Evolutionary conservation across 2,113 vertebrate genomes (phyloP), one percentile per base, ranked within the genome.

Genomic region (Tachuris rubrigastra): DNA sequence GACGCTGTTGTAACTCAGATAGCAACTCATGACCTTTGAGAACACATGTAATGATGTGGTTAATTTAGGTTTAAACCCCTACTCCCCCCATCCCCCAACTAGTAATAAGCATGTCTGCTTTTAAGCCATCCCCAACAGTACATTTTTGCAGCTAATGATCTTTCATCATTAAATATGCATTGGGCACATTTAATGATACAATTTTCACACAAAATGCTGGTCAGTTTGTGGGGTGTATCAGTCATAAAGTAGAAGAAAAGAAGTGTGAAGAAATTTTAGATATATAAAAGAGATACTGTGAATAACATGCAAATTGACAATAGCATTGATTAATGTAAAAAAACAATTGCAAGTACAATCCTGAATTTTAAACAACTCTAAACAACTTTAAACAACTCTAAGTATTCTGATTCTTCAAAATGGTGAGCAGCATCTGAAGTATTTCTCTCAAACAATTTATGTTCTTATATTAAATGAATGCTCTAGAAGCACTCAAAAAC

Each of bases 1-100:
- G 98, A 14, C 99, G 99, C 97, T 99, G 99, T 96, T 99, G 99
- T 59, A 99, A 97, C 97, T 99, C 99, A 0, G 99, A 99, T 35
- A 99, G 98, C 68, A 99, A 94, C 98, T 99, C 99, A 31, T 99
- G 99, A 87, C 99, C 99, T 99, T 97, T 20, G 44, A n/a, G 25
- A 86, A 55, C 1, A 92, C 69, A 42, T 14, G 62, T 24, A 91
- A 76, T 3, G 7, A 68, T 37, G 16, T 5, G 33, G 14, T 89
- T 82, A 73, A 78, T 52, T 92, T 4, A 68, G 16, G 75, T 8
- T 27, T 2, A 9, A 63, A 50, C 23, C 23, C 3, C 49, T 14
- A 62, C 24, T 6, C 11, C 46, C 12, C 8, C 25, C 49, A 14
- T 30, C 66, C 25, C n/a, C 8, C 56, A 60, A n/a, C 18, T n/a